Evolutionary conservation across 35 echinoderm and acorn worm species (phyloP), one percentile per base, ranked within the genome.

Genomic region (Diadema setosum): DNA sequence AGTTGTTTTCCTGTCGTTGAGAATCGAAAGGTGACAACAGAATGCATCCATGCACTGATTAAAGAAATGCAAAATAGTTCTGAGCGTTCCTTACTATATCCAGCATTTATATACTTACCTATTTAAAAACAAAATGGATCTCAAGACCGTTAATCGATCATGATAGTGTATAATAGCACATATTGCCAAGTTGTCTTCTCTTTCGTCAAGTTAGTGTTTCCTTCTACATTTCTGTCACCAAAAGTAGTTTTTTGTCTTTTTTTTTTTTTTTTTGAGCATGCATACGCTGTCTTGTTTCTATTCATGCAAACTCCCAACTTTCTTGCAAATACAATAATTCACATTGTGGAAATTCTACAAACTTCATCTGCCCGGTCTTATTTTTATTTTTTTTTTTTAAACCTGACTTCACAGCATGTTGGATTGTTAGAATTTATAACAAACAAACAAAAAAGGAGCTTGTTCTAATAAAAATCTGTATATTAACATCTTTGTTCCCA

Each of bases 181-280:
- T 44, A 43, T 41, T 78, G 39, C 24, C 33, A 35, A 7, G 7
- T 67, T 67, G 12, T 55, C 21, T 67, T 78, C 73, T 78, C 73
- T 78, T 23, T 78, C n/a, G 11, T 78, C 4, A 9, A 78, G 44
- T 42, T 35, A 36, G 34, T 35, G 39, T 78, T 16, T 44, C n/a
- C 37, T 78, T 26, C 44, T 5, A 25, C 44, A 34, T 78, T 32
- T 78, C 73, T 78, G 34, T 24, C 73, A 42, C 33, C 27, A 78
- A 78, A 17, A 78, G 73, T 78, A 78, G 73, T 33, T 78, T 78
- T n/a, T n/a, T n/a, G n/a, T n/a, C n/a, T n/a, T n/a, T n/a, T n/a
- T n/a, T n/a, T n/a, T n/a, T n/a, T n/a, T n/a, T n/a, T n/a, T 33
- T 78, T 42, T 36, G 24, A 78, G 73, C 73, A 78, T 78, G 73